Conservation (phyloP, 2,888 invertebrate genomes). For the Aelia acuminata region DNA sequence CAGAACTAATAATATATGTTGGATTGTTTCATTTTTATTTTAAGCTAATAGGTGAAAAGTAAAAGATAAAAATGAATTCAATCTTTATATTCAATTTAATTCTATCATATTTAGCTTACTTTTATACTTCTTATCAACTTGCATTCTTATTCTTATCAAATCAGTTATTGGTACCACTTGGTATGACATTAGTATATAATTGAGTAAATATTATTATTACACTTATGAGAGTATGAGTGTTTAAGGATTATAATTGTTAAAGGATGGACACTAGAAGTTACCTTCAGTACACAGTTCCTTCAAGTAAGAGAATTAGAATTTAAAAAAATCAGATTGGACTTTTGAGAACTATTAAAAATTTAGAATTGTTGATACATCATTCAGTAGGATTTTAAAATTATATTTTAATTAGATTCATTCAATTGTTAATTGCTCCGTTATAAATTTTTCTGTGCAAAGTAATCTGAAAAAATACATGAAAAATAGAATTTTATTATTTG, state of each 20-base stretch:
- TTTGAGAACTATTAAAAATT: neutral
- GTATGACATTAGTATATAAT: neutral
- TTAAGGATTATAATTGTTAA: neutral
- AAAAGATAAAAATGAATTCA: no score
- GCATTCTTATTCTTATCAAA: neutral
- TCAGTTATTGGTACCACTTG: neutral
- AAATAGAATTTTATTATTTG: no score
- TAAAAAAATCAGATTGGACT: neutral
- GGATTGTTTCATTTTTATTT: neutral
- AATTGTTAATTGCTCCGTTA: no score
- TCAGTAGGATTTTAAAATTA: no score
- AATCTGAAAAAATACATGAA: no score
- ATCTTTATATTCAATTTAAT: no score
- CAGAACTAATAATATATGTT: neutral
- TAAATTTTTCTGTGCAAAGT: no score
- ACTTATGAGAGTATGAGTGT: no score
- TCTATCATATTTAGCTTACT: neutral
- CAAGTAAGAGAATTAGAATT: neutral
- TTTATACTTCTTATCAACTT: neutral
- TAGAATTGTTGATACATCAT: no score
- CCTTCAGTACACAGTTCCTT: neutral
- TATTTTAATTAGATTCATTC: no score
- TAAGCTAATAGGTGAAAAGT: no score
- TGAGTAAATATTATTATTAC: neutral
- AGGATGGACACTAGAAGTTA: no score